A percentile compares a stretch with the other conserved stretches of the same genome.
phyloP scores from a whole-genome alignment of 2,113 vertebrate genomes.

The Syrrhaptes paradoxus region DNA sequence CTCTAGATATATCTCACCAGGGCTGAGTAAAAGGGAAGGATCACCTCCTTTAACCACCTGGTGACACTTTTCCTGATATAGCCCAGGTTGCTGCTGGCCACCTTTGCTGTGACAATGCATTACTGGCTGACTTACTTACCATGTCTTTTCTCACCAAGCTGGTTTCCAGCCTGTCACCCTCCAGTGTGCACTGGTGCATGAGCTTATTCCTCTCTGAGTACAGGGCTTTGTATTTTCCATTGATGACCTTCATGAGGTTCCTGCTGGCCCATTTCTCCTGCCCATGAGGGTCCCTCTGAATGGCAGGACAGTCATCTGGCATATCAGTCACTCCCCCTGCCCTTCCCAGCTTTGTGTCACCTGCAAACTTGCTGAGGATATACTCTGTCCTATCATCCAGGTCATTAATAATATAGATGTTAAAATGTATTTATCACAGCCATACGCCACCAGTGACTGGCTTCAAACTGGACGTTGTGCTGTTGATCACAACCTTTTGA shows the following conservation, averaged over 20 bases:
- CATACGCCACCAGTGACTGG: neutral
- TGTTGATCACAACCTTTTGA: neutral
- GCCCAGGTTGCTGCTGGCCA: fast-evolving
- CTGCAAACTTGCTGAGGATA: neutral
- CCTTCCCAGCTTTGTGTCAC: neutral
- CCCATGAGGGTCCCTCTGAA: neutral
- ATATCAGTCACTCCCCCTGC: neutral
- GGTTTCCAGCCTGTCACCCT: fast-evolving
- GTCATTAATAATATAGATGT: neutral
- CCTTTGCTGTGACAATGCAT: neutral
- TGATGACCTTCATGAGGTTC: neutral
- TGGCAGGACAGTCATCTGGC: neutral
- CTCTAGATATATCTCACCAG: neutral
- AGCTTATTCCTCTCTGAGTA: neutral
- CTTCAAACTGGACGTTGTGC: neutral
- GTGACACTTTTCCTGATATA: neutral
- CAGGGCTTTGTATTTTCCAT: neutral
- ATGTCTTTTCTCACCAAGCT: neutral
- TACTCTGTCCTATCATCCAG: neutral
- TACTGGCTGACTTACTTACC: neutral
- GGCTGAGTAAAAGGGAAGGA: neutral
- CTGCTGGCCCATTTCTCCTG: neutral
- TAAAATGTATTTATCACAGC: neutral
- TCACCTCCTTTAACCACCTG: neutral
- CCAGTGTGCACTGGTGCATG: neutral